Base-by-base conservation (phyloP, 2,888 invertebrate species). In the Bellardia pandia region DNA sequence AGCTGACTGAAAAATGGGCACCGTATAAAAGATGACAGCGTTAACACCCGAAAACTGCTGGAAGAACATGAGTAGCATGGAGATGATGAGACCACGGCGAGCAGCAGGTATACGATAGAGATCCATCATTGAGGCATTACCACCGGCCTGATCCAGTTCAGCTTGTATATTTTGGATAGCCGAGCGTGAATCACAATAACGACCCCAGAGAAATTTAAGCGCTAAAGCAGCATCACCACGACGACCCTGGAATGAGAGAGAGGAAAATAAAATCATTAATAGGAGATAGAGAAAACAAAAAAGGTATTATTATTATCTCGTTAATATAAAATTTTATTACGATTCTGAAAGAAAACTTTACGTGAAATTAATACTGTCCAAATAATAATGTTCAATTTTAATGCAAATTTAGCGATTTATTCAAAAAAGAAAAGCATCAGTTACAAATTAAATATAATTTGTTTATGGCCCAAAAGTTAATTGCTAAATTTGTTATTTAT, bases 31-130 rank as follows among this genome's bases (percentile, higher is more conserved):
- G 89, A 97, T 96, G 86, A 97, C 96, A 0, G 97, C 97, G 93
- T 97, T 97, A 89, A 97, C 95, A 77, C 97, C 98, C 85, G 96
- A 96, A 90, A 97, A 95, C 92, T 98, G 97, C 91, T 97, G 97
- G 93, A 97, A 97, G 90, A 97, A 95, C 96, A 98, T 97, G 86
- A 97, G 95, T 16, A 97, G 96, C 42, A 97, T 94, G 3, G 96
- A 96, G 72, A 97, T 96, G 72, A 96, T 92, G 79, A 98, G 94
- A 0, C 98, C 97, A 91, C 95, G 96, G 53, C 96, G 94, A 9
- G 96, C 95, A 0, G 95, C 96, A 33, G 94, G 95, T 88, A 95
- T 95, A 1, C 94, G 94, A 4, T 96, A 92, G 88, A 97, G 94
- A 90, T 96, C 93, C 69, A 95, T 93, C 0, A 94, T 91, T 6